phyloP scores from a whole-genome alignment of 2,888 invertebrate genomes.

The Amphipoea oculea region DNA sequence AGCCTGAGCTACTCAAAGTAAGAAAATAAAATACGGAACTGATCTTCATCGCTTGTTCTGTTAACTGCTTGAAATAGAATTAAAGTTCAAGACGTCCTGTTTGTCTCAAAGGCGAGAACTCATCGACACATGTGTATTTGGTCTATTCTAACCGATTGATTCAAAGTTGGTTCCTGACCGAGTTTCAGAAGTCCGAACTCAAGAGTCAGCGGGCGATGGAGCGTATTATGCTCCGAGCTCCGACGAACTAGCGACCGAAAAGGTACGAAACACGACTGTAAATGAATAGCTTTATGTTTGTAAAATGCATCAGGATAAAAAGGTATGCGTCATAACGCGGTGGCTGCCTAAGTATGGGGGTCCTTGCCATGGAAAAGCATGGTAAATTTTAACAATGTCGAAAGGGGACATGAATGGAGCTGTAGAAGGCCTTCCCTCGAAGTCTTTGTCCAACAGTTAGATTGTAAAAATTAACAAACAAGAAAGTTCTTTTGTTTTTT shows the following conservation, averaged over 20 bases:
- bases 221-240: constrained; percentile 16
- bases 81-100: constrained; percentile 25
- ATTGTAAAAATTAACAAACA: background rate
- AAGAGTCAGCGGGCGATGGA: constrained; percentile 43
- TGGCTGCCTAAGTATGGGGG: background rate
- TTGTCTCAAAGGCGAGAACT: constrained; percentile 25
- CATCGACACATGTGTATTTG: constrained; percentile 45
- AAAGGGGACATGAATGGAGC: background rate
- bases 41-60: background rate
- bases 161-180: constrained; percentile 50
- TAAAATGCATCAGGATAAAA: constrained; percentile 16
- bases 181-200: constrained; percentile 41
- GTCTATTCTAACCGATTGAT: constrained; percentile 24
- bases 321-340: constrained; percentile 24
- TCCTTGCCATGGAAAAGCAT: constrained; percentile 24
- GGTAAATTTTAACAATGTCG: constrained; percentile 9
- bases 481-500: constrained; percentile 2
- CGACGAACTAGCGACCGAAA: constrained; percentile 9
- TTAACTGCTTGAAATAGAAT: constrained; percentile 3
- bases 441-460: constrained; percentile 9
- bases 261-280: constrained; percentile 23
- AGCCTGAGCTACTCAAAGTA: background rate
- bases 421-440: background rate
- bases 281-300: constrained; percentile 23
- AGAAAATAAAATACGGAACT: background rate